Base-by-base conservation (phyloP, 2,797 vertebrate species). In the Trachurus trachurus region DNA sequence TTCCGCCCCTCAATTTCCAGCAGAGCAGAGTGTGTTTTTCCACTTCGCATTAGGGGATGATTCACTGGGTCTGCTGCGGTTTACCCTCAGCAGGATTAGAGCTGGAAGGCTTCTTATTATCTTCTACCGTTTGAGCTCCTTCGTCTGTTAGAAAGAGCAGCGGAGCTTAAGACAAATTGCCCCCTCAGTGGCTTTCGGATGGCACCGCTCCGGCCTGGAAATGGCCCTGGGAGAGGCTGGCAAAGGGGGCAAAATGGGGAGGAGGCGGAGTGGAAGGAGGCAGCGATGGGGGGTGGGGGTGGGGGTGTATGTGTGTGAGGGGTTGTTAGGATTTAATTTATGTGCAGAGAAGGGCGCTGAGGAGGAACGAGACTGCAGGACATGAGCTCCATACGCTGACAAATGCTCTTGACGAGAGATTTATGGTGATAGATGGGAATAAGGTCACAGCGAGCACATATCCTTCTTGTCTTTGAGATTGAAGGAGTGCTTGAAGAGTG, bases 41-140 rank as follows among this genome's bases (percentile, higher is more conserved):
- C 86, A 81, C 84, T 81, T 50, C 9, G 76, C 83, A 82, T 89
- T 89, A 84, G 50, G 67, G 87, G 86, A 90, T 92, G 91, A 93
- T 90, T 91, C 88, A 88, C 50, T 77, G 87, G 76, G 65, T 78
- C 77, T 72, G 72, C 81, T 44, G 62, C 54, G 80, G 74, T 88
- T 90, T 78, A 81, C 74, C 86, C 84, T 79, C 78, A 19, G 87
- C 80, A 88, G 91, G 89, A 93, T 92, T 87, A 93, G 77, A 88
- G 84, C 76, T 65, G 84, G 83, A 79, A 88, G 86, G 71, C 73
- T 77, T 78, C 87, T 88, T 89, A 89, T 92, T 89, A 92, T 89
- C 88, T 74, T 74, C 82, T 34, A 21, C 74, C 29, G 74, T 88
- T 89, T 79, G 78, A 89, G 85, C 80, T 76, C 74, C 50, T 63